Conservation (phyloP, 2,113 vertebrate species). For the Hypocryptadius cinnamomeus region DNA sequence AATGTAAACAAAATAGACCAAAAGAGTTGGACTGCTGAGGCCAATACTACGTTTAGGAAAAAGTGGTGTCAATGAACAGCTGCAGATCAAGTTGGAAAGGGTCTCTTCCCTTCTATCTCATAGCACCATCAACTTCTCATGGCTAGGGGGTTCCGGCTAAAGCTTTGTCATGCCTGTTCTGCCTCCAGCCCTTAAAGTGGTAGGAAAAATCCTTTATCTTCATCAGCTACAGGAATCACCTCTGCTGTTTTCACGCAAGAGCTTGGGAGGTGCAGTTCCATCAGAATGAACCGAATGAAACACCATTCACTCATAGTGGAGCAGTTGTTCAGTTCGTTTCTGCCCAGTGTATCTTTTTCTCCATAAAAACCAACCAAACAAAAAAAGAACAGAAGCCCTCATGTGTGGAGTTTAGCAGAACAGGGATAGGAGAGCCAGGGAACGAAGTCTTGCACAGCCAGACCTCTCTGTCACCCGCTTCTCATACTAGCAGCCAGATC, state of each 20-base stretch:
- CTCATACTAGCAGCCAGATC: slow-evolving; percentile 47
- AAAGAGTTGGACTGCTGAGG: background rate
- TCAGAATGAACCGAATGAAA: background rate
- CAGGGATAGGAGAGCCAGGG: slow-evolving; percentile 40
- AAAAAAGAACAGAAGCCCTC: background rate
- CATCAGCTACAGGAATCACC: background rate
- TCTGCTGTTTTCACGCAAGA: background rate
- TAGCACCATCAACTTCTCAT: slow-evolving; percentile 4
- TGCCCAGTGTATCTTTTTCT: slow-evolving; percentile 14
- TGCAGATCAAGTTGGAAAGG: background rate
- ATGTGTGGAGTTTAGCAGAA: slow-evolving; percentile 45
- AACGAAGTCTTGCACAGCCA: slow-evolving; percentile 26
- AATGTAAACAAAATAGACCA: background rate
- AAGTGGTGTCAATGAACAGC: background rate
- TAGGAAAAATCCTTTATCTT: background rate
- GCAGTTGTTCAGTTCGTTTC: background rate
- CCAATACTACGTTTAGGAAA: background rate
- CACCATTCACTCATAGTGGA: background rate
- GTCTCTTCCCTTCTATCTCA: background rate
- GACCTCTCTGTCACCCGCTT: slow-evolving; percentile 41
- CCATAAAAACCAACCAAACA: background rate
- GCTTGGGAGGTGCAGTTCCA: background rate
- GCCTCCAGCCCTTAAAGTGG: background rate
- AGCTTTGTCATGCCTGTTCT: background rate
- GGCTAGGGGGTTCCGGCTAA: background rate